Evolutionary conservation across 2,888 invertebrate genomes (phyloP), one percentile per base, ranked within the genome.

Genomic region (Adelphocoris suturalis): DNA sequence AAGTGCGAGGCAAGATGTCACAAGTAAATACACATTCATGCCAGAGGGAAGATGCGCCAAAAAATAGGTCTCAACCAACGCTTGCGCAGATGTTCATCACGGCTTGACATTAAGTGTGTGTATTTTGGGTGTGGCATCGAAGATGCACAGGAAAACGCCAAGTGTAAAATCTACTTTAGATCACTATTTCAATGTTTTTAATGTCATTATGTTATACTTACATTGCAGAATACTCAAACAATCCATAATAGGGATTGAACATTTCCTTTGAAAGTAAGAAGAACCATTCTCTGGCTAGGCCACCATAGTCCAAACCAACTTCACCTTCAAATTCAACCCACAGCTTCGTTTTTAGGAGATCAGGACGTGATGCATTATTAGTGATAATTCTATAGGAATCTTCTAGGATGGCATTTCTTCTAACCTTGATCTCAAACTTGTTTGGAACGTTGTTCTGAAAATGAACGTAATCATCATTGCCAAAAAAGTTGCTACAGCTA

Each of bases 241-340:
- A 95, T 0, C 99, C 99, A 94, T 99, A 99, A 94, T 99, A 99
- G 0, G 99, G 99, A 95, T 99, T 99, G 94, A 99, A 99, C 98
- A 99, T 99, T 95, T 99, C 99, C 94, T 99, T 99, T 0, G 99
- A 99, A 14, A 99, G 94, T 46, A 99, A 95, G 95, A 99, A 99
- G 95, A 99, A 99, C 99, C 99, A 99, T 94, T 99, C 99, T 91
- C 99, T 95, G 0, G 99, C 98, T 87, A 99, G 95, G 19, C 99
- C 99, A 89, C 99, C 99, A 94, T 99, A 99, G 94, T 99, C 99
- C 94, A 96, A 93, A 19, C 99, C 99, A 75, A 98, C 97, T 94
- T 99, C 99, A 3, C 98, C 98, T 93, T 99, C 99, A 94, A 99
- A 99, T 94, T 99, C 99, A 89, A 99, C 97, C 99, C 99, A 99